Percentiles rank a stretch among this genome's conserved stretches.
Conservation (phyloP, 2,113 vertebrate genomes). For the Pluvialis apricaria region DNA sequence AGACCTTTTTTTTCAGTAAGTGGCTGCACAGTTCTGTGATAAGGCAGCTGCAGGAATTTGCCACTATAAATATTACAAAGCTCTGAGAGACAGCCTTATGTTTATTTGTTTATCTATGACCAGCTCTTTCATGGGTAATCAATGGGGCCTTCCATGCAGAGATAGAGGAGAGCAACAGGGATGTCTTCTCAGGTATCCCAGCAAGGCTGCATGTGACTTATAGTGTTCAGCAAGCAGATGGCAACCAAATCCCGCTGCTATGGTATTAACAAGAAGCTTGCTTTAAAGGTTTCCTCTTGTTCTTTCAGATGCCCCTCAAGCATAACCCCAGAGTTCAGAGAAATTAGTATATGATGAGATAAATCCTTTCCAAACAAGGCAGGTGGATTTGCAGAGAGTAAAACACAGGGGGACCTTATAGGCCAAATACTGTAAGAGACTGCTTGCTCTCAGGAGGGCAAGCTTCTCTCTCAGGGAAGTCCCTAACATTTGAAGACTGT, state of each 20-base stretch:
- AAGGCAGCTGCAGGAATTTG: constrained; percentile 5
- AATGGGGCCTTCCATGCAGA: background rate
- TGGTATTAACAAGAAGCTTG: background rate
- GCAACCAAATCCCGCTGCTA: background rate
- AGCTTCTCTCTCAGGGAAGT: background rate
- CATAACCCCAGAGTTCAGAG: background rate
- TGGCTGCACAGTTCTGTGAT: background rate
- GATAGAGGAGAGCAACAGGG: background rate
- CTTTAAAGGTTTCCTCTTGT: background rate
- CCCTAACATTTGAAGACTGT: background rate
- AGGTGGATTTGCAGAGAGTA: background rate
- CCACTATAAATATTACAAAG: background rate
- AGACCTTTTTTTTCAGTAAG: constrained; percentile 17
- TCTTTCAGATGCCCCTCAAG: background rate
- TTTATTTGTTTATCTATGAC: background rate
- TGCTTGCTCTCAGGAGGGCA: background rate
- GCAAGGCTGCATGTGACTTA: background rate
- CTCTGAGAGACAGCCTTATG: background rate
- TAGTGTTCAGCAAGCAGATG: background rate
- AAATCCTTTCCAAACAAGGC: background rate
- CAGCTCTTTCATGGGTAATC: background rate
- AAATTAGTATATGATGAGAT: background rate
- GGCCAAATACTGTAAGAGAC: background rate
- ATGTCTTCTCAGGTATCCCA: background rate
- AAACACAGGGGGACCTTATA: background rate